phyloP scores from a whole-genome alignment of 1,140 invertebrate species.

The Drosophila equinoxialis region DNA sequence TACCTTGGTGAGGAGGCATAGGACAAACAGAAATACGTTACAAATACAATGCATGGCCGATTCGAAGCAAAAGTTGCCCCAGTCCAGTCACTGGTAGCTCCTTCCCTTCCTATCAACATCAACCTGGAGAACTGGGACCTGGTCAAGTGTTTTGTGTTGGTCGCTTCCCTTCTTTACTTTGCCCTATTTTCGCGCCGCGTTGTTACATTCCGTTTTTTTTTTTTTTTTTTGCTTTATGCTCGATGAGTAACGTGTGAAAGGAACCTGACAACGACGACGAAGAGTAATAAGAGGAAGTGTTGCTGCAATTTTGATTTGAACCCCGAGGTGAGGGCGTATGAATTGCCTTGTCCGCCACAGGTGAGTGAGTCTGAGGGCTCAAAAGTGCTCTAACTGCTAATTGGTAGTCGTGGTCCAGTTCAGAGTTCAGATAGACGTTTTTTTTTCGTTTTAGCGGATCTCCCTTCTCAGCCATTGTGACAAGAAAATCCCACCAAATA shows the following conservation, averaged over 20 bases:
- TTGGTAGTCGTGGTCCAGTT: slow-evolving; percentile 39
- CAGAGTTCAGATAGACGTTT: background rate
- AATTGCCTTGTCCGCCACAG: slow-evolving; percentile 56
- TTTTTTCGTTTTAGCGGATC: too few species aligned
- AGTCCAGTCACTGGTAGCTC: slow-evolving; percentile 7
- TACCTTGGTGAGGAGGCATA: slow-evolving; percentile 2
- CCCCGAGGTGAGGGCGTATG: slow-evolving; percentile 56
- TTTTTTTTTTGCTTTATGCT: slow-evolving; percentile 60
- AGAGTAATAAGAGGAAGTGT: slow-evolving; percentile 51
- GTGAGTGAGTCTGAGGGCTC: slow-evolving; percentile 56
- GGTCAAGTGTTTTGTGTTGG: slow-evolving; percentile 66
- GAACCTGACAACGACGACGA: slow-evolving; percentile 18
- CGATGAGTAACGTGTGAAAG: slow-evolving; percentile 74
- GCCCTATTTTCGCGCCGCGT: slow-evolving; percentile 64
- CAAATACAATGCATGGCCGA: slow-evolving; percentile 70
- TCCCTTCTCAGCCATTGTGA: background rate
- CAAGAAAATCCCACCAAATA: slow-evolving; percentile 50
- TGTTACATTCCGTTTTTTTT: background rate
- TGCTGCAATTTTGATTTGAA: slow-evolving; percentile 72
- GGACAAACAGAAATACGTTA: slow-evolving; percentile 64
- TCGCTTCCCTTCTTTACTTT: slow-evolving; percentile 45
- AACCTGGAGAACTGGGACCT: slow-evolving; percentile 29
- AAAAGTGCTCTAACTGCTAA: slow-evolving; percentile 46
- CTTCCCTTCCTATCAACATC: background rate
- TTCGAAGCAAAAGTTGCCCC: background rate